Base-by-base conservation (phyloP, 2,797 vertebrate genomes). In the Catharus ustulatus region DNA sequence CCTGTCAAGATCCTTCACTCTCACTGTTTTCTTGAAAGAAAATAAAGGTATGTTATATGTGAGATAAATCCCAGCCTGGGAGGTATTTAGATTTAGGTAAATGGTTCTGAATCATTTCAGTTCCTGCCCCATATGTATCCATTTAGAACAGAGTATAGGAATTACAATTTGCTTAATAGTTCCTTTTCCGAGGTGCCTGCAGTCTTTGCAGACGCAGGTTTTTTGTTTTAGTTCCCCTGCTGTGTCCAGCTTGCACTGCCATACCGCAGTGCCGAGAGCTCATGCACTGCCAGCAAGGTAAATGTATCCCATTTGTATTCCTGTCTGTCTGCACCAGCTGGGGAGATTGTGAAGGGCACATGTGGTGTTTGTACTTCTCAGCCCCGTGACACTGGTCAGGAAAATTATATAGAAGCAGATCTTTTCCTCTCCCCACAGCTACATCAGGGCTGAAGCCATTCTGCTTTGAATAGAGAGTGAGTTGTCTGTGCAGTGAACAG, bases 331-430 rank as follows among this genome's bases (percentile, higher is more conserved):
- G 48, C 55, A 55, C 24, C 24, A 63, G 46, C 64, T 77, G 29
- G 63, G 61, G 61, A 64, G 57, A 12, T 11, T 4, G 15, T 13
- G 36, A 36, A 76, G 67, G 79, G 24, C 46, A 67, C 7, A 17
- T 2, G 8, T 16, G 73, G 21, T 61, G 21, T 32, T 42, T 1
- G 0, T 52, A 13, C 23, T 67, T 77, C 40, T 85, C 52, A 74
- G 24, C 24, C 15, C 27, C 0, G 0, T 55, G 59, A 54, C 43
- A 46, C 2, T 73, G 32, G 19, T 24, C 52, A 14, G 0, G 38
- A 74, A 46, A 11, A 4, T 43, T 32, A n/a, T 77, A 42, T 5
- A 84, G 68, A 46, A 82, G 26, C 40, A 87, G n/a, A 51, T 82
- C 18, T 83, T 89, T 61, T 85, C 17, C 38, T 54, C 36, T 86